Percentiles rank a stretch among this genome's conserved stretches.
phyloP scores from a whole-genome alignment of 1,140 invertebrate species.

The Ylistrum balloti region DNA sequence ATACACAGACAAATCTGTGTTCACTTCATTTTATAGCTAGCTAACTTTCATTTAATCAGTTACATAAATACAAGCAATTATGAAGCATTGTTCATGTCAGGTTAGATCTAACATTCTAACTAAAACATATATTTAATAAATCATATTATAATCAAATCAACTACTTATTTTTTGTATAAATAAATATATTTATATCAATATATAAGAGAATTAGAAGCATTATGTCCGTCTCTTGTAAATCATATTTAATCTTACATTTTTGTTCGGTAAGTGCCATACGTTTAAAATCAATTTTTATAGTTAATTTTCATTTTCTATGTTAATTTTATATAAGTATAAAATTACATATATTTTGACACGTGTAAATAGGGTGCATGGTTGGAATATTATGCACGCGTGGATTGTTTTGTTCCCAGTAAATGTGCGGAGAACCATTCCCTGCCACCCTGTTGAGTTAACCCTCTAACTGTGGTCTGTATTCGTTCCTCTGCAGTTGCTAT shows the following conservation, averaged over 20 bases:
- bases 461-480: constrained; percentile 37
- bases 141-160: background rate
- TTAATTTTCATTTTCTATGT: no score
- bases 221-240: background rate
- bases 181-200: background rate
- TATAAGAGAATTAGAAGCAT: background rate
- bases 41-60: no score
- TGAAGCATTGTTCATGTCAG: background rate
- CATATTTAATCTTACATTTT: background rate
- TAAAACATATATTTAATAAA: background rate
- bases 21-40: no score
- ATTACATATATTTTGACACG: background rate
- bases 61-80: no score
- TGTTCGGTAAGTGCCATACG: background rate
- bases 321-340: background rate
- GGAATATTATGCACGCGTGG: background rate
- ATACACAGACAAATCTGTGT: no score
- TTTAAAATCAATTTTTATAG: no score
- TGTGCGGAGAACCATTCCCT: background rate
- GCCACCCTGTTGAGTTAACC: constrained; percentile 24
- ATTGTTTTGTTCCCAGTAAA: background rate
- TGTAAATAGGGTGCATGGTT: background rate
- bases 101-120: constrained; percentile 22
- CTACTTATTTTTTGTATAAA: background rate
- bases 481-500: constrained; percentile 58